phyloP scores from a whole-genome alignment of 2,113 vertebrate species.

The Acanthisitta chloris region DNA sequence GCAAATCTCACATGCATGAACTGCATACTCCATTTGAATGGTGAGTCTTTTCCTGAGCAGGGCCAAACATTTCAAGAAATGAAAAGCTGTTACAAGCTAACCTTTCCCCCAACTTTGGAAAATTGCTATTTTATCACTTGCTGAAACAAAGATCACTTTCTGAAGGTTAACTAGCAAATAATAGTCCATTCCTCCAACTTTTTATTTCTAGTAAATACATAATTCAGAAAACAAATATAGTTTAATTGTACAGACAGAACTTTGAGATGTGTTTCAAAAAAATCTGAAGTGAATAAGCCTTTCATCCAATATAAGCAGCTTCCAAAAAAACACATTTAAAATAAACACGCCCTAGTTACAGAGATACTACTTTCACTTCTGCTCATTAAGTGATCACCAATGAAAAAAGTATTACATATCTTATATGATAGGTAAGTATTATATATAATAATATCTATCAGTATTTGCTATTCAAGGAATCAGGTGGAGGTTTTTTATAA shows the following conservation, averaged over 20 bases:
- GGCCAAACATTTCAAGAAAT: neutral
- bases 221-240: neutral
- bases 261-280: neutral
- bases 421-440: neutral
- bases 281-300: neutral
- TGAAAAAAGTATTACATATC: neutral
- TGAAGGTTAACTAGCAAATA: neutral
- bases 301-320: neutral
- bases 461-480: neutral
- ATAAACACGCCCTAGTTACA: neutral
- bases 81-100: neutral
- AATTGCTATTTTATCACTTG: neutral
- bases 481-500: no score
- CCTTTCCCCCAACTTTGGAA: neutral
- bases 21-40: neutral
- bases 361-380: neutral
- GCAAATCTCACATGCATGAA: rapidly evolving
- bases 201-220: neutral
- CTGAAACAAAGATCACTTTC: neutral
- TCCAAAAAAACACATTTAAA: neutral
- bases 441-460: neutral
- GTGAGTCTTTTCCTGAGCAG: neutral
- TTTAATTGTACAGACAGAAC: neutral
- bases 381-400: neutral
- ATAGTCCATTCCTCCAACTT: neutral